Conservation (phyloP, 2,113 vertebrate genomes). For the Pluvialis apricaria region DNA sequence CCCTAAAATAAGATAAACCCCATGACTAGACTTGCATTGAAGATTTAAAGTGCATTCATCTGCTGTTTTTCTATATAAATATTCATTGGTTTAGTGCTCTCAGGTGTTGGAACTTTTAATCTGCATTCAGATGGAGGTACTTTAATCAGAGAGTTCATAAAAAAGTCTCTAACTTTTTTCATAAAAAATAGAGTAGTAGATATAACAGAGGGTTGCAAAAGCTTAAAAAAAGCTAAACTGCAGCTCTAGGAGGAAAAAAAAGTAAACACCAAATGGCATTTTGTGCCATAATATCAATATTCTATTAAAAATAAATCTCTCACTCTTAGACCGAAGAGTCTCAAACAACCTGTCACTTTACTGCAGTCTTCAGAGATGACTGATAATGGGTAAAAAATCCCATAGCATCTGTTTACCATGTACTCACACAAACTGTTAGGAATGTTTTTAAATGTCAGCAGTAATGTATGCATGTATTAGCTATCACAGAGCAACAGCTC, state of each 20-base stretch:
- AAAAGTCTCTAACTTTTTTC: slow-evolving; percentile 75
- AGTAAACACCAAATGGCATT: slow-evolving; percentile 68
- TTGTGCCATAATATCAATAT: slow-evolving; percentile 76
- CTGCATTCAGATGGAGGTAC: slow-evolving; percentile 81
- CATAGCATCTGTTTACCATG: slow-evolving; percentile 76
- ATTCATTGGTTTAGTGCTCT: slow-evolving; percentile 83
- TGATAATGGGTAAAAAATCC: slow-evolving; percentile 78
- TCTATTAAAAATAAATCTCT: slow-evolving; percentile 82
- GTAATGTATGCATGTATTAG: slow-evolving; percentile 69
- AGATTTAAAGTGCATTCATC: slow-evolving; percentile 84
- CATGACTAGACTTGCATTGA: slow-evolving; percentile 82
- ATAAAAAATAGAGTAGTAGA: slow-evolving; percentile 62
- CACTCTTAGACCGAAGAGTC: slow-evolving; percentile 70
- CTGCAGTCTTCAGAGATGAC: slow-evolving; percentile 79
- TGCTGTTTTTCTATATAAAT: slow-evolving; percentile 82
- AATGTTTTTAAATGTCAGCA: slow-evolving; percentile 75
- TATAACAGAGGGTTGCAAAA: slow-evolving; percentile 63
- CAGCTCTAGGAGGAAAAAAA: slow-evolving; percentile 26
- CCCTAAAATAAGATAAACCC: slow-evolving; percentile 85
- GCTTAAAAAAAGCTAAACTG: slow-evolving; percentile 54
- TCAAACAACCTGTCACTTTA: slow-evolving; percentile 77
- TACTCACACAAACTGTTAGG: slow-evolving; percentile 68
- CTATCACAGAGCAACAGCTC: slow-evolving; percentile 27
- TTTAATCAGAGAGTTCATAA: slow-evolving; percentile 86
- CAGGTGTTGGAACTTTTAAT: slow-evolving; percentile 85